Evolutionary conservation across 2,113 vertebrate genomes (phyloP).

Genomic region (Sceloporus undulatus): DNA sequence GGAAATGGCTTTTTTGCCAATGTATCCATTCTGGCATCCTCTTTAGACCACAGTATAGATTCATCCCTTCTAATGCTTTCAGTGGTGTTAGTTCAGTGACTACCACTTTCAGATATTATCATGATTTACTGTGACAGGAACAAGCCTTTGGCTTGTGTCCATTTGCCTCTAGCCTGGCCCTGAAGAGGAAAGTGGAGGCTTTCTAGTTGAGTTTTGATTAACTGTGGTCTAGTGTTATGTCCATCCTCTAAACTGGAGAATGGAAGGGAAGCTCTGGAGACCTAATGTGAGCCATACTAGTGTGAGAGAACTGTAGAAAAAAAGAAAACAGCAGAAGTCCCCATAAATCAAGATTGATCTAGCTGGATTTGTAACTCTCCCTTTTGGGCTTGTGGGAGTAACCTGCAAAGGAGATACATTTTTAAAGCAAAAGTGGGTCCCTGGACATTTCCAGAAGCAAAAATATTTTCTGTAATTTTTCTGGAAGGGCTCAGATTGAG

Average conservation of each 20-base stretch:
- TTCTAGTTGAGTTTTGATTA: slow-evolving; percentile 8
- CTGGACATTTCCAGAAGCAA: no score
- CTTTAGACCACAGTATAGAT: not conserved
- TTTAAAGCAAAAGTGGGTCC: no score
- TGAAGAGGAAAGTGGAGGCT: not conserved
- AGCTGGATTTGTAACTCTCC: no score
- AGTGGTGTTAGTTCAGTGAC: not conserved
- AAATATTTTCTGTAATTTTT: no score
- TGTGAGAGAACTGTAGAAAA: no score
- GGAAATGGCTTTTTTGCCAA: not conserved
- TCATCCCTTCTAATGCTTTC: no score
- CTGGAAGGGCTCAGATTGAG: no score
- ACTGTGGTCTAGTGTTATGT: not conserved
- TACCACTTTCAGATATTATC: not conserved
- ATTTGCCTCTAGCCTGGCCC: not conserved
- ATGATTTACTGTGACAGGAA: not conserved
- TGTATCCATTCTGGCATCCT: not conserved
- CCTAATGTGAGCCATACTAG: no score
- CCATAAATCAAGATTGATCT: no score
- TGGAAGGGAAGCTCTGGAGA: not conserved
- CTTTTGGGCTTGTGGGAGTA: no score
- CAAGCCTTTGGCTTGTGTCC: not conserved
- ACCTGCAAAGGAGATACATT: no score
- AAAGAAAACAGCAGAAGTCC: no score
- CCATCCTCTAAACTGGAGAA: not conserved